Conservation (phyloP, 2,797 vertebrate genomes). For the Echeneis naucrates region DNA sequence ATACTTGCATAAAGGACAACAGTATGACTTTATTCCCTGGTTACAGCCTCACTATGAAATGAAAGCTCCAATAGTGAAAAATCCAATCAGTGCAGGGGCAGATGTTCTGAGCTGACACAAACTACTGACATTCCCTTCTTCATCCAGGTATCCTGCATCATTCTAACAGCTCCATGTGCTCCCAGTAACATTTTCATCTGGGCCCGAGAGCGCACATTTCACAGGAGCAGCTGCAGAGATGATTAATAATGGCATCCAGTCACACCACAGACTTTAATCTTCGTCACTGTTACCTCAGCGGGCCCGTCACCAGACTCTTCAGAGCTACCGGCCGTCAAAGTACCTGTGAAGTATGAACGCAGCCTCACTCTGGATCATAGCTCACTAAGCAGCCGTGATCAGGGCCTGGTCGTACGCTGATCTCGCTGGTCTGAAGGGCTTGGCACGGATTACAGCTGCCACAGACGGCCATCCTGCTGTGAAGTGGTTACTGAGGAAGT, state of each 20-base stretch:
- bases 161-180: constrained; percentile 35
- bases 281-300: constrained; percentile 48
- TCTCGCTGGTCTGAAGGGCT: constrained; percentile 38
- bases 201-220: constrained; percentile 16
- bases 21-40: constrained; percentile 12
- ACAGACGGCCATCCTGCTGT: constrained; percentile 4
- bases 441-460: constrained; percentile 1
- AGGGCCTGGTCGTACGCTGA: constrained; percentile 36
- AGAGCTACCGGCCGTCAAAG: constrained; percentile 47
- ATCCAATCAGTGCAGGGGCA: background rate
- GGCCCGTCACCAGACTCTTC: constrained; percentile 25
- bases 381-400: constrained; percentile 64
- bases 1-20: background rate
- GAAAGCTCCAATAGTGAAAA: constrained; percentile 1
- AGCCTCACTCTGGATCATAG: constrained; percentile 51
- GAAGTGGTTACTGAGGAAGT: constrained; percentile 15
- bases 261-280: constrained; percentile 65
- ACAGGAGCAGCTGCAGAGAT: constrained; percentile 43
- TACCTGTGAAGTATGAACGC: constrained; percentile 41
- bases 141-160: constrained; percentile 32
- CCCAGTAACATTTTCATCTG: constrained; percentile 14
- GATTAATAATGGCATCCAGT: constrained; percentile 63
- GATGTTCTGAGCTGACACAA: constrained; percentile 1
- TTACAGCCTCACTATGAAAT: constrained; percentile 18
- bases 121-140: background rate